A percentile compares a stretch with the other conserved stretches of the same genome.
Conservation (phyloP, 2,113 vertebrate species). For the Cynocephalus volans region DNA sequence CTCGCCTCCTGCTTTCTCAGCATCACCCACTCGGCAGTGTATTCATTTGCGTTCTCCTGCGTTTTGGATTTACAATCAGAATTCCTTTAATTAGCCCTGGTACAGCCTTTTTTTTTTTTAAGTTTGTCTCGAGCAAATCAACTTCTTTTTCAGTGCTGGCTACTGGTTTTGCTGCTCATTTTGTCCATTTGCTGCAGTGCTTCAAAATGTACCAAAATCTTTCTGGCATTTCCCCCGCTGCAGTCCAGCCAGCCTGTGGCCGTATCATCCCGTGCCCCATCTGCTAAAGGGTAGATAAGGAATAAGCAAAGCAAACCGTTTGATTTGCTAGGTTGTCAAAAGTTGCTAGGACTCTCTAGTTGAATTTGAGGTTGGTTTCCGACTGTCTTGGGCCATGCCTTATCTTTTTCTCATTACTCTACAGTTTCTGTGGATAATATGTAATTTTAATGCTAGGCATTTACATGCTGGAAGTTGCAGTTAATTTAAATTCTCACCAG, state of each 20-base stretch:
- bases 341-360: background rate
- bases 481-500: background rate
- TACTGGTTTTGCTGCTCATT: background rate
- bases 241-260: background rate
- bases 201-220: rapidly evolving
- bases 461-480: background rate
- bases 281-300: background rate
- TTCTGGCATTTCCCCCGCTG: too few relatives aligned
- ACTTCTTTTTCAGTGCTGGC: background rate
- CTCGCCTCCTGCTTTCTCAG: background rate
- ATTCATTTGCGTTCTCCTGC: background rate
- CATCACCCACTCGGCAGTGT: background rate
- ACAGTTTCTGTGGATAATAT: background rate
- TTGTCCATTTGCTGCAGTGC: background rate
- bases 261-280: background rate
- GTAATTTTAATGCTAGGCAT: background rate
- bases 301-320: background rate
- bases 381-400: background rate
- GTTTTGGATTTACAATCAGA: background rate
- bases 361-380: background rate
- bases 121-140: background rate
- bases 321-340: background rate
- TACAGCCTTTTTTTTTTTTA: background rate
- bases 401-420: background rate
- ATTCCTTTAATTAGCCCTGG: background rate